These are phyloP conservation scores for Acleris laterana DNA, from an alignment of 2,888 invertebrate species.

Conservation along the genomic window DNA sequence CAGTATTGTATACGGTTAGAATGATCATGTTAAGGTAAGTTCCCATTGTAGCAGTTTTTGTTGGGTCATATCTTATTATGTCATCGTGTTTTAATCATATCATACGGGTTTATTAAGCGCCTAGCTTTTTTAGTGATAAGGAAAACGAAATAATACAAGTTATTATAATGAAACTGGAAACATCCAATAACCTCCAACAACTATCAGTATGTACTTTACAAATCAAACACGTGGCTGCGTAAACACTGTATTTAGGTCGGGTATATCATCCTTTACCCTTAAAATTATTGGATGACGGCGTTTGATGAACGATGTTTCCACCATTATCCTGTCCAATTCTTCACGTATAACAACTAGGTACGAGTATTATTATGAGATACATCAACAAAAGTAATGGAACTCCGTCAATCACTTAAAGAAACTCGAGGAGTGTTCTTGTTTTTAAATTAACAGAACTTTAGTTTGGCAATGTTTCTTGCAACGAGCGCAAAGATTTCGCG, in stretches of 20 bases:
- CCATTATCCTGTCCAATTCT: constrained; percentile 1
- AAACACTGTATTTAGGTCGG: constrained; percentile 14
- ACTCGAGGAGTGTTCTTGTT: neutral
- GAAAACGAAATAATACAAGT: neutral
- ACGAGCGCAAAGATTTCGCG: constrained; percentile 27
- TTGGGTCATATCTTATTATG: too few relatives aligned
- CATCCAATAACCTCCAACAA: neutral
- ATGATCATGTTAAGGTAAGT: too few relatives aligned
- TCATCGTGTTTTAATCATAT: too few relatives aligned
- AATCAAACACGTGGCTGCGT: constrained; percentile 12
- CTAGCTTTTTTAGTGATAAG: too few relatives aligned
- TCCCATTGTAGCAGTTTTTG: too few relatives aligned
- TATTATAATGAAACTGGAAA: neutral
- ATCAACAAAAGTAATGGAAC: neutral
- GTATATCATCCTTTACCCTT: constrained; percentile 20
- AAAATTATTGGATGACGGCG: constrained; percentile 31
- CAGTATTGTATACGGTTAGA: too few relatives aligned
- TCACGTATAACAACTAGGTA: neutral
- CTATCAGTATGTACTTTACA: constrained; percentile 9
- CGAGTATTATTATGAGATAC: neutral
- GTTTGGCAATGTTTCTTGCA: constrained; percentile 34
- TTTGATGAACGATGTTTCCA: constrained; percentile 25
- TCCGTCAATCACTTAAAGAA: neutral
- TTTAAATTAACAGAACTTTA: constrained; percentile 12
- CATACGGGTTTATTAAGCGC: too few relatives aligned